These are phyloP conservation scores for Trogon melanurus DNA, from an alignment of 2,113 vertebrate genomes.

Conservation along the genomic window DNA sequence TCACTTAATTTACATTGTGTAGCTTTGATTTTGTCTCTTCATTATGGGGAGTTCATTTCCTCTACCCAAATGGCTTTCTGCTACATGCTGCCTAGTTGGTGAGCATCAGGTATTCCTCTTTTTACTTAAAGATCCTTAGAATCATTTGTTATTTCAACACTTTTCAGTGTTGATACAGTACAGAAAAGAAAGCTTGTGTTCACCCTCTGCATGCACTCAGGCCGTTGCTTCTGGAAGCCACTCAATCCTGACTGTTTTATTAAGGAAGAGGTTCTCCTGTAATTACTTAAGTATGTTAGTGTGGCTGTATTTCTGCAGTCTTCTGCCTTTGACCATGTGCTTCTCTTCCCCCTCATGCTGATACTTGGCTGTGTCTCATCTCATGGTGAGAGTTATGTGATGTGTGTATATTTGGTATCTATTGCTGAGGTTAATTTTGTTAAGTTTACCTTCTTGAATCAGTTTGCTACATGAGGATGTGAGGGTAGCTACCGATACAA, in stretches of 20 bases:
- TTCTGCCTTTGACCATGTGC: not conserved
- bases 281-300: not conserved
- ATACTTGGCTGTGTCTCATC: not conserved
- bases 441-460: not conserved
- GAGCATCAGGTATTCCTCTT: not conserved
- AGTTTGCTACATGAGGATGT: not conserved
- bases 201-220: not conserved
- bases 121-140: not conserved
- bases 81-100: not conserved
- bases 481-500: not conserved
- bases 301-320: not conserved
- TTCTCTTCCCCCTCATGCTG: not conserved
- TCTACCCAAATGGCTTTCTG: not conserved
- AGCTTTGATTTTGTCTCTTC: not conserved
- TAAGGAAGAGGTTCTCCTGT: not conserved
- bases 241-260: not conserved
- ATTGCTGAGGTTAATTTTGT: not conserved
- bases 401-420: not conserved
- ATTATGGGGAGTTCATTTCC: not conserved
- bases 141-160: not conserved
- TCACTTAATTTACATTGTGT: not conserved
- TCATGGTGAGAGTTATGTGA: not conserved
- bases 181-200: not conserved
- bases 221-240: not conserved
- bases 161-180: not conserved